These are phyloP conservation scores for Herpetotheres cachinnans DNA, from an alignment of 2,113 vertebrate species.

Conservation along the genomic window DNA sequence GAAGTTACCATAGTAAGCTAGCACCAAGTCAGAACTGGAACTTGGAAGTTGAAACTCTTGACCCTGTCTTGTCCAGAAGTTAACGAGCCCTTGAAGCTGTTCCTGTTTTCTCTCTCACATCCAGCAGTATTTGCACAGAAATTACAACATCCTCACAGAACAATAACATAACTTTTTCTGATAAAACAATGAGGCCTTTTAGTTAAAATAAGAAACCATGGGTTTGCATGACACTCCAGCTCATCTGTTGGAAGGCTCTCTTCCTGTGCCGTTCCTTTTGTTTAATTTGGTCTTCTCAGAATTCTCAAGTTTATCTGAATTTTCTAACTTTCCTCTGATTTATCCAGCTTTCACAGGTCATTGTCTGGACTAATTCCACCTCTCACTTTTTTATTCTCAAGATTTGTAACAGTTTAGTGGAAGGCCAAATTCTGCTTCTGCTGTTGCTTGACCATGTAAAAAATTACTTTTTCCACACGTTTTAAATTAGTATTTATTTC, in stretches of 20 bases:
- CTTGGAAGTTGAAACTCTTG: background rate
- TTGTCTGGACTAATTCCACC: background rate
- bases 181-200: background rate
- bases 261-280: background rate
- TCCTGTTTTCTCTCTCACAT: background rate
- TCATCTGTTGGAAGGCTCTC: background rate
- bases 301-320: background rate
- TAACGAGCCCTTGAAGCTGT: background rate
- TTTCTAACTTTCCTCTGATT: background rate
- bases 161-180: background rate
- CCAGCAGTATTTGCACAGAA: background rate
- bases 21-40: background rate
- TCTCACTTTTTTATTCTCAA: background rate
- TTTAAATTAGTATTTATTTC: background rate
- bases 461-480: background rate
- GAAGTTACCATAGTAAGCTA: background rate
- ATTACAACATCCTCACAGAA: background rate
- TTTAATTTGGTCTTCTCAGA: background rate
- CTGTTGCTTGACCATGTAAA: background rate
- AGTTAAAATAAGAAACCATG: background rate
- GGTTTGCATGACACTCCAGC: background rate
- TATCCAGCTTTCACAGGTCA: background rate
- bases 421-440: background rate
- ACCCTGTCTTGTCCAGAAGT: background rate
- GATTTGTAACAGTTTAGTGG: background rate